These are phyloP conservation scores for Ochlodes sylvanus DNA, from an alignment of 2,888 invertebrate genomes.

Conservation along the genomic window DNA sequence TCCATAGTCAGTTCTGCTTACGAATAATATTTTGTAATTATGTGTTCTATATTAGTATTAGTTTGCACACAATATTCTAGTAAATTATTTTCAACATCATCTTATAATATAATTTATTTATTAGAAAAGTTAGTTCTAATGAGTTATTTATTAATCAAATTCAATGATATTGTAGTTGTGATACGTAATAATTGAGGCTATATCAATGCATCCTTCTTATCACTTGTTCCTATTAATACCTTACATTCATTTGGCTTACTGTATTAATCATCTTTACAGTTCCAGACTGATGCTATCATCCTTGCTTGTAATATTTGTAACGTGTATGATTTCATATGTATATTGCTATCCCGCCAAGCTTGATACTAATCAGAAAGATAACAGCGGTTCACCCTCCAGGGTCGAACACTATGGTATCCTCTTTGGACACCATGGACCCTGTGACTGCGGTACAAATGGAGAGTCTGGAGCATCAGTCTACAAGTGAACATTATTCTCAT, in stretches of 20 bases:
- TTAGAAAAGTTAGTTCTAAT: too few species aligned
- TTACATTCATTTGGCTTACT: slow-evolving; percentile 19
- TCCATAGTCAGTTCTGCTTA: too few species aligned
- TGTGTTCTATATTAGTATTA: too few species aligned
- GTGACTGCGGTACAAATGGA: slow-evolving; percentile 80
- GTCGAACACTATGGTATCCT: slow-evolving; percentile 93
- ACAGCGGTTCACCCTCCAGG: slow-evolving; percentile 85
- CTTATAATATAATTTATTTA: too few species aligned
- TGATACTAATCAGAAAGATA: slow-evolving; percentile 82
- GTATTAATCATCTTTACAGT: slow-evolving; percentile 31
- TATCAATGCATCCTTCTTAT: too few species aligned
- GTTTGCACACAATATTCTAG: too few species aligned
- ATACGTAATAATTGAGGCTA: too few species aligned
- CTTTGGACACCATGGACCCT: slow-evolving; percentile 88
- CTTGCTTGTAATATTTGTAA: slow-evolving; percentile 45
- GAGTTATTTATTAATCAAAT: too few species aligned
- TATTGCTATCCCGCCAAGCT: slow-evolving; percentile 70
- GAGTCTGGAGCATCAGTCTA: slow-evolving; percentile 76
- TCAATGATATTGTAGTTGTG: too few species aligned
- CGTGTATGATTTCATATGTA: slow-evolving; percentile 37
- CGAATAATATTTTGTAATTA: too few species aligned
- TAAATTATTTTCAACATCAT: too few species aligned
- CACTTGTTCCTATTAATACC: background rate
- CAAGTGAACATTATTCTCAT: slow-evolving; percentile 76
- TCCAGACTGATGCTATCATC: slow-evolving; percentile 46